Conservation (phyloP, 2,888 invertebrate genomes). For the Pachliopta kotzebuea region DNA sequence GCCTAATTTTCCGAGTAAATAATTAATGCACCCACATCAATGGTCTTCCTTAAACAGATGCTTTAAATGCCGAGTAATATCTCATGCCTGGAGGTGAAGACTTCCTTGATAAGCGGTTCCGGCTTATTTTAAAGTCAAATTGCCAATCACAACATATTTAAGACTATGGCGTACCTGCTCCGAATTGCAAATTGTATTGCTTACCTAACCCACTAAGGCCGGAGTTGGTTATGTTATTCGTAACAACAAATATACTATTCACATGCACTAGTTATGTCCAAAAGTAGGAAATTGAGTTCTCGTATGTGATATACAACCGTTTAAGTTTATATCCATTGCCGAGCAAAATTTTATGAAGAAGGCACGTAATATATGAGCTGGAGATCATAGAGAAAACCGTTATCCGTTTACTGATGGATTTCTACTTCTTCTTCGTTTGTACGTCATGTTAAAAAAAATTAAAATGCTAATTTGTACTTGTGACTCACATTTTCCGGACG, state of each 20-base stretch:
- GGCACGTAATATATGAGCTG: too few relatives aligned
- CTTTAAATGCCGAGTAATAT: constrained; percentile 44
- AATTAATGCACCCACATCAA: constrained; percentile 21
- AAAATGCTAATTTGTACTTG: too few relatives aligned
- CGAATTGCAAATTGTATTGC: constrained; percentile 64
- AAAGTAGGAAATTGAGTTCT: neutral
- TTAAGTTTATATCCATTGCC: too few relatives aligned
- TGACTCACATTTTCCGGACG: too few relatives aligned
- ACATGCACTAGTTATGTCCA: neutral
- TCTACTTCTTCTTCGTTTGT: too few relatives aligned
- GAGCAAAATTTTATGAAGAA: too few relatives aligned
- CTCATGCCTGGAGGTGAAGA: constrained; percentile 34
- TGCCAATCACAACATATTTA: constrained; percentile 68
- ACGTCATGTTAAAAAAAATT: too few relatives aligned
- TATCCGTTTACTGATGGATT: too few relatives aligned
- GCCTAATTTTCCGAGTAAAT: constrained; percentile 20
- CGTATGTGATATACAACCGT: too few relatives aligned
- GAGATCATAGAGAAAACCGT: too few relatives aligned
- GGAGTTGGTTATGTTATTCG: constrained; percentile 19
- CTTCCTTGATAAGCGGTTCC: constrained; percentile 60
- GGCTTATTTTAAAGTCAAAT: constrained; percentile 73
- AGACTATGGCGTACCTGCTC: constrained; percentile 55
- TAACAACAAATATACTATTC: neutral
- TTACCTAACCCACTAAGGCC: constrained; percentile 35
- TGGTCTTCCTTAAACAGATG: constrained; percentile 24